phyloP scores from a whole-genome alignment of 2,797 vertebrate genomes.

The Gymnothorax javanicus region DNA sequence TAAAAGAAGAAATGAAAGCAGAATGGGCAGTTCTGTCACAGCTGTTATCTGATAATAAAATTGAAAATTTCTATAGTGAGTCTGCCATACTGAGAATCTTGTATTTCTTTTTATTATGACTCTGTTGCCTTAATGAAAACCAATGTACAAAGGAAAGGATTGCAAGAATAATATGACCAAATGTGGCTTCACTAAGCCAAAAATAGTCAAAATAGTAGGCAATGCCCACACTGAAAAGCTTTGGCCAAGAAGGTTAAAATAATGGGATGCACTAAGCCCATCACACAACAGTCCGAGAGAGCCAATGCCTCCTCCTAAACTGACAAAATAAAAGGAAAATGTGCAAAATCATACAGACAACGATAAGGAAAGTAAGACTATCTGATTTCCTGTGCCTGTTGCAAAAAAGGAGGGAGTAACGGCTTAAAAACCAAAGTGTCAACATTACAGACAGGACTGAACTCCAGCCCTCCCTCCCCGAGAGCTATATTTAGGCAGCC shows the following conservation, averaged over 20 bases:
- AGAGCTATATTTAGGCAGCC: neutral
- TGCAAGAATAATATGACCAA: neutral
- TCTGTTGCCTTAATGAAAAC: neutral
- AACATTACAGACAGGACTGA: neutral
- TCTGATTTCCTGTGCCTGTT: neutral
- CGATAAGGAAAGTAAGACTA: neutral
- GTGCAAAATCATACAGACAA: neutral
- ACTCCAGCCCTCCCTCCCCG: too few species aligned
- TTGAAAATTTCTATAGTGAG: neutral
- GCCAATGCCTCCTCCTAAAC: neutral
- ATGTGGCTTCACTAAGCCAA: neutral
- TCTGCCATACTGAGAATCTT: neutral
- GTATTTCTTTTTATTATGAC: neutral
- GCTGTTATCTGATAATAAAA: neutral
- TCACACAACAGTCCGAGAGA: neutral
- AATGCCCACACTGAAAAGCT: neutral
- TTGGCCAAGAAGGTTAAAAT: neutral
- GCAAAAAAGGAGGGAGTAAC: neutral
- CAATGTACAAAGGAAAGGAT: too few species aligned
- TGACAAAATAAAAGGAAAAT: neutral
- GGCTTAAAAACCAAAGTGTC: neutral
- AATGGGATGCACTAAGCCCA: neutral
- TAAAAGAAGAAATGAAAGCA: neutral
- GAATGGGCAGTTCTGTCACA: neutral
- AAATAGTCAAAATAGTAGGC: neutral